Evolutionary conservation across 2,888 invertebrate genomes (phyloP), one percentile per base, ranked within the genome.

Genomic region (Drosophila atripex): DNA sequence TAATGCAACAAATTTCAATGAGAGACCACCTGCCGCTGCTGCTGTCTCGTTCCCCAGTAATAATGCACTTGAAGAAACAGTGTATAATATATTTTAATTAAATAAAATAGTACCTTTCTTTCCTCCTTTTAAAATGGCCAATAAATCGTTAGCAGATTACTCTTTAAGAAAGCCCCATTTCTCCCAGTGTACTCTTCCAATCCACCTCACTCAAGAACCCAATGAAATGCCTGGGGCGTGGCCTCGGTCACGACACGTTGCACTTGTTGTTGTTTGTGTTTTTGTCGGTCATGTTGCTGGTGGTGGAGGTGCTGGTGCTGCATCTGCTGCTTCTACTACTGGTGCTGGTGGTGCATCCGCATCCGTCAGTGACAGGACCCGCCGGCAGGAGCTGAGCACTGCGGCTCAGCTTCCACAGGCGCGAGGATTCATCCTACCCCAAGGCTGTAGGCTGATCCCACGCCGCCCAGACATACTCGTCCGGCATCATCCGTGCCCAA

Each of bases 1-100:
- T 82, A 86, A 86, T 82, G 85, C 74, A 86, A 86, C 87, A 86
- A 82, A 86, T 82, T 82, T 82, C 80, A 84, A 82, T 82, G 87
- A 80, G 75, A 65, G 77, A 39, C 63, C 58, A 72, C 52, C 50
- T 54, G 51, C 69, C 54, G 84, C 64, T 69, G 43, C 50, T 23
- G 63, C 59, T 65, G 46, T 30, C 14, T 25, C 63, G 55, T 47
- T 52, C 54, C 61, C 61, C 21, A 23, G n/a, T 47, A 43, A 16
- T 6, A 21, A 18, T 43, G 5, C 43, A 41, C 39, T 18, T 8
- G 18, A 11, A 41, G n/a, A 18, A 41, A 41, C 3, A 41, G 11
- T 11, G 3, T 3, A 9, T 18, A 1, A 3, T 41, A 4, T 11
- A 28, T 8, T 28, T 28, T 3, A 0, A 28, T 9, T 3, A 9